These are phyloP conservation scores for Manis pentadactyla DNA, from an alignment of 2,797 vertebrate species.

Conservation along the genomic window DNA sequence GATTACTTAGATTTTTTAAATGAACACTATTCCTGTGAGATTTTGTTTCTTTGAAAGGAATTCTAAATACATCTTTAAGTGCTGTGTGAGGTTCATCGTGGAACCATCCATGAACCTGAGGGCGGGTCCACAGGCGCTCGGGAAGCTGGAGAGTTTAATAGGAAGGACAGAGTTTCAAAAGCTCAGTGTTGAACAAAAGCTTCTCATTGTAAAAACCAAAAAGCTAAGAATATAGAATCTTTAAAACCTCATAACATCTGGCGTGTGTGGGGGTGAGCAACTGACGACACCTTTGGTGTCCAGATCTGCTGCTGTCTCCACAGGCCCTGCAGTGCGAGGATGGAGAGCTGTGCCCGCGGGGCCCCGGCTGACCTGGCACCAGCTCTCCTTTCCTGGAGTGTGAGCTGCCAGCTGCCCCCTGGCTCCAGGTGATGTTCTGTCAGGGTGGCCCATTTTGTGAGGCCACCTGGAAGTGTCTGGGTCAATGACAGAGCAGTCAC, in stretches of 20 bases:
- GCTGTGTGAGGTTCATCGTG: fast-evolving
- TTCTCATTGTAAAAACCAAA: neutral
- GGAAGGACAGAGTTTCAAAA: neutral
- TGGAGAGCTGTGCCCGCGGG: fast-evolving
- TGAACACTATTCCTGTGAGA: neutral
- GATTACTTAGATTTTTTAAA: neutral
- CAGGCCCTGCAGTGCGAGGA: neutral
- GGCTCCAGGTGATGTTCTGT: neutral
- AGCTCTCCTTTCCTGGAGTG: fast-evolving
- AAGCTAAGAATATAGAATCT: neutral
- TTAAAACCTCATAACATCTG: fast-evolving
- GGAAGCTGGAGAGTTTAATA: neutral
- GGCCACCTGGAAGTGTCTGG: neutral
- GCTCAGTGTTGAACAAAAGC: neutral
- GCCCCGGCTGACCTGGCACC: fast-evolving
- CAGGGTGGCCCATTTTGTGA: neutral
- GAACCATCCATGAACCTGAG: fast-evolving
- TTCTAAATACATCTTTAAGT: neutral
- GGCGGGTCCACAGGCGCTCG: fast-evolving
- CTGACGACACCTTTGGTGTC: fast-evolving
- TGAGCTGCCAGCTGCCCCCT: too few species aligned
- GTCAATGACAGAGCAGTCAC: neutral
- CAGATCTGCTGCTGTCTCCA: neutral
- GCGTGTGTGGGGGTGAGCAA: fast-evolving
- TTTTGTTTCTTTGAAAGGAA: neutral